Conservation (phyloP, 2,888 invertebrate species). For the Nowickia ferox region DNA sequence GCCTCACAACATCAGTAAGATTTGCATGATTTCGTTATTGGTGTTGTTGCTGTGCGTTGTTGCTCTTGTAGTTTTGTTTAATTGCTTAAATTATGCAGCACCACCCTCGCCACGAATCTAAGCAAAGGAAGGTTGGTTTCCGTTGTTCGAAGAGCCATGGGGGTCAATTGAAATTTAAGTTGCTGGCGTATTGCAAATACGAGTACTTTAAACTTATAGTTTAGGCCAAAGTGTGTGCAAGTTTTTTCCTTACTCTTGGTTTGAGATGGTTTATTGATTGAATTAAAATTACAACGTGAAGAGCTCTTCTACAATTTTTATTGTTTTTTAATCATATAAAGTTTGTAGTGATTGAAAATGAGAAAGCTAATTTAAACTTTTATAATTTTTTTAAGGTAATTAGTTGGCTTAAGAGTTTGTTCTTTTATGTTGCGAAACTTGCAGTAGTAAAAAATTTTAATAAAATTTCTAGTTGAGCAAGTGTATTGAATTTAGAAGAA, state of each 20-base stretch:
- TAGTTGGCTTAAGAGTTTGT: conserved; percentile 13
- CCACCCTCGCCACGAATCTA: conserved; percentile 17
- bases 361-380: conserved; percentile 2
- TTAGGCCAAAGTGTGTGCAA: background rate
- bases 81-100: conserved; percentile 52
- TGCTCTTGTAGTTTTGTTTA: conserved; percentile 40
- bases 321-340: conserved; percentile 1
- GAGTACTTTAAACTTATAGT: background rate
- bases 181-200: conserved; percentile 29
- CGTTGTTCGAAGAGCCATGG: background rate
- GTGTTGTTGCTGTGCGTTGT: background rate
- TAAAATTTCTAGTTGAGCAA: too few species aligned
- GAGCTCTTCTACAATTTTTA: background rate
- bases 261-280: conserved; percentile 6
- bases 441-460: background rate
- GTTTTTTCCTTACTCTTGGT: background rate
- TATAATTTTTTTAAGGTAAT: conserved; percentile 19
- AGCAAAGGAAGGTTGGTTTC: background rate
- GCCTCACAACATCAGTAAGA: conserved; percentile 39
- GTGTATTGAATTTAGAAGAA: too few species aligned
- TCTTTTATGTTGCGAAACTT: background rate
- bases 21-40: conserved; percentile 12
- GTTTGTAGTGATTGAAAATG: conserved; percentile 13
- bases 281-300: conserved; percentile 36
- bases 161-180: background rate